phyloP scores from a whole-genome alignment of 2,113 vertebrate genomes.

The Fukomys damarensis region DNA sequence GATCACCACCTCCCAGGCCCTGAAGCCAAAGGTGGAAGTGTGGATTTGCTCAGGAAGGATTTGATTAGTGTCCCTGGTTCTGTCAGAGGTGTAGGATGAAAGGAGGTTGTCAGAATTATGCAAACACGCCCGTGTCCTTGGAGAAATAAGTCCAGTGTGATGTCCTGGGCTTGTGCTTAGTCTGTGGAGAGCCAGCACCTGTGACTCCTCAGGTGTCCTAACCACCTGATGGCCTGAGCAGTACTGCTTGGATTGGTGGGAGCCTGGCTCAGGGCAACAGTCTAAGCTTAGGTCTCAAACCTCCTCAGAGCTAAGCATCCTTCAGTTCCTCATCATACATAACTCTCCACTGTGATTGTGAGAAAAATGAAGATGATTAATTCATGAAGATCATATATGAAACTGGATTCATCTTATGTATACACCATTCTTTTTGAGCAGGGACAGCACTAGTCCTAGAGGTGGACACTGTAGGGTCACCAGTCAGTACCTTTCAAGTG shows the following conservation, averaged over 20 bases:
- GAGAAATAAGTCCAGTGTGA: slow-evolving; percentile 54
- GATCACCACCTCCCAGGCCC: not conserved
- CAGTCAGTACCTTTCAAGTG: not conserved
- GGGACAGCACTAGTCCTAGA: not conserved
- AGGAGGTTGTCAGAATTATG: slow-evolving; percentile 50
- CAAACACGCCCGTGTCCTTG: slow-evolving; percentile 1
- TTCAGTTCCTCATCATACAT: not conserved
- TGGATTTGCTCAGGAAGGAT: slow-evolving; percentile 19
- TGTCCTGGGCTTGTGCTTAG: slow-evolving; percentile 32
- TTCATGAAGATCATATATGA: not conserved
- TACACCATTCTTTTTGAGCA: not conserved
- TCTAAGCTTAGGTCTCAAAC: not conserved
- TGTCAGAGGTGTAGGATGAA: slow-evolving; percentile 7
- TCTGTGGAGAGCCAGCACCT: not conserved
- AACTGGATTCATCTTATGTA: not conserved
- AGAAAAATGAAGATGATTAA: not conserved
- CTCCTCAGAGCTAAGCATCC: not conserved
- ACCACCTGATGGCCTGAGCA: not conserved
- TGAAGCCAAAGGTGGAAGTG: slow-evolving; percentile 31
- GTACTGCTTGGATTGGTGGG: not conserved
- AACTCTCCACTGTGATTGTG: not conserved
- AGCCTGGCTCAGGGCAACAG: not conserved
- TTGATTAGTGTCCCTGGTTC: slow-evolving; percentile 44
- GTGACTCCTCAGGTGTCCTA: not conserved
- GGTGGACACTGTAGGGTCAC: not conserved